Conservation (phyloP, 2,888 invertebrate species). For the Nasonovia ribisnigri region DNA sequence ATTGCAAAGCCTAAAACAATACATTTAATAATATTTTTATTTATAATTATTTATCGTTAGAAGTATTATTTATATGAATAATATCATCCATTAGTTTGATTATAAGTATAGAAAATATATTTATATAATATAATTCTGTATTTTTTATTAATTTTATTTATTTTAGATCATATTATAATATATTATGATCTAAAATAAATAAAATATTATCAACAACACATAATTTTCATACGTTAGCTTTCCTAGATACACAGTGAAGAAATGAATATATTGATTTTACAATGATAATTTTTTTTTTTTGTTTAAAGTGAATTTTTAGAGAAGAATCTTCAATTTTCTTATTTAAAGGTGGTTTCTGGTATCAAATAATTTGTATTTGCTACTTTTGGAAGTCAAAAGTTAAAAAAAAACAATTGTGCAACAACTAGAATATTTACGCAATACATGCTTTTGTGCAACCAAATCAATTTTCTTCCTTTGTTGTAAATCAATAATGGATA, state of each 20-base stretch:
- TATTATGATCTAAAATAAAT: too few species aligned
- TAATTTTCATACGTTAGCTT: neutral
- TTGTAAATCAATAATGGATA: neutral
- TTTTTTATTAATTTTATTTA: neutral
- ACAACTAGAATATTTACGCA: neutral
- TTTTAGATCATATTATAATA: too few species aligned
- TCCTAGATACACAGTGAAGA: neutral
- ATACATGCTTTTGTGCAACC: too few species aligned
- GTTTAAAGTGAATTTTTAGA: neutral
- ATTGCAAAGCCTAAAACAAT: conserved; percentile 54
- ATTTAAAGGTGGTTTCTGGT: neutral
- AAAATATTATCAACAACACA: too few species aligned
- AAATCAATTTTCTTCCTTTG: neutral
- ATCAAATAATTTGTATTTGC: neutral
- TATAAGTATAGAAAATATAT: neutral
- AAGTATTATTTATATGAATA: neutral
- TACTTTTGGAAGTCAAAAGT: neutral
- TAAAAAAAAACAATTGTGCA: neutral
- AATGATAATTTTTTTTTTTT: neutral
- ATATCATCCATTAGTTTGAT: neutral
- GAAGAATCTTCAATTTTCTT: neutral
- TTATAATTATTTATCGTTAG: neutral
- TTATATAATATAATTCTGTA: neutral
- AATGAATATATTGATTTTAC: neutral
- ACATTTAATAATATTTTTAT: neutral